Conservation (phyloP, 2,113 vertebrate genomes). For the Tamias sibiricus region DNA sequence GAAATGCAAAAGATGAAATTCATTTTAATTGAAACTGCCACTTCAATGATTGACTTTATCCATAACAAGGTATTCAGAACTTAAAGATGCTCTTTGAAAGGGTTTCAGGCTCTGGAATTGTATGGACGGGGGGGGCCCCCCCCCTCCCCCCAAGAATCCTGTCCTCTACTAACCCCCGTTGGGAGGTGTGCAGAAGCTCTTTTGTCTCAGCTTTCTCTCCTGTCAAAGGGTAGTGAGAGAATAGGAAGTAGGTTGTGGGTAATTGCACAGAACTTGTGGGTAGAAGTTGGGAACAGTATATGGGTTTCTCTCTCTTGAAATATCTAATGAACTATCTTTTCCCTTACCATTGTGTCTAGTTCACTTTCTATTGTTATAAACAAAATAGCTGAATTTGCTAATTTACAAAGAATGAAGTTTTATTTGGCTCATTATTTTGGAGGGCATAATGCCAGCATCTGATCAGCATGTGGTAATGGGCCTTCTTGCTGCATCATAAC, state of each 20-base stretch:
- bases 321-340: neutral
- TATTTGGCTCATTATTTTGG: neutral
- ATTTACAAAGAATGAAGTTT: neutral
- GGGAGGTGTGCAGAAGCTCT: neutral
- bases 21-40: neutral
- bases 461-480: neutral
- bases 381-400: neutral
- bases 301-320: neutral
- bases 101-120: neutral
- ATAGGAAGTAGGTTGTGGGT: neutral
- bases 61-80: neutral
- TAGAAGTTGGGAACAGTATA: rapidly evolving
- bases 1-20: neutral
- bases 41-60: neutral
- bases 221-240: neutral
- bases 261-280: neutral
- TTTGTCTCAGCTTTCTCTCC: neutral
- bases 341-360: neutral
- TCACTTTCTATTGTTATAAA: too few species aligned
- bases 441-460: neutral
- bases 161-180: neutral
- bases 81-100: neutral
- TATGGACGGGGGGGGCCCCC: too few species aligned
- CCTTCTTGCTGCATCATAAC: neutral
- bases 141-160: too few species aligned